These are phyloP conservation scores for Clavelina lepadiformis DNA, from an alignment of 23 tunicate genomes.

Conservation along the genomic window DNA sequence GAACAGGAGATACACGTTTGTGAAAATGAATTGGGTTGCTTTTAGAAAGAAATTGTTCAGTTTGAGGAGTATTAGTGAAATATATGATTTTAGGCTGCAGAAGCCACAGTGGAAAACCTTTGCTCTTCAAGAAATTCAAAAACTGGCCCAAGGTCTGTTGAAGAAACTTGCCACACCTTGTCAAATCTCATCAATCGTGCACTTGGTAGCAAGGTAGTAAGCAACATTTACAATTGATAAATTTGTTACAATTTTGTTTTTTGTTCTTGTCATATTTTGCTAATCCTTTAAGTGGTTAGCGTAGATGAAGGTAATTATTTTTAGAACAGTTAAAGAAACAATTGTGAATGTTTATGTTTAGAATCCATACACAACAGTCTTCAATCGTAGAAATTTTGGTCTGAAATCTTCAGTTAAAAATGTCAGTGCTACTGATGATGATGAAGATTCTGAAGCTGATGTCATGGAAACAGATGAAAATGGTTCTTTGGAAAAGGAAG, in stretches of 20 bases:
- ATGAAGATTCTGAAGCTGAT: neutral
- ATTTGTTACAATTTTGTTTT: no score
- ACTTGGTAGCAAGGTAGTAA: conserved; percentile 43
- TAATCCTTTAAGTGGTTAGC: neutral
- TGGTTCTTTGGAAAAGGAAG: neutral
- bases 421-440: neutral
- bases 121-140: neutral
- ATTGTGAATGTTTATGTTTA: neutral
- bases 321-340: neutral
- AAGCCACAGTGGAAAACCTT: conserved; percentile 23
- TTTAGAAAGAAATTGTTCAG: no score
- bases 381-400: neutral
- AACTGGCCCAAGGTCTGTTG: conserved; percentile 4
- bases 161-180: conserved; percentile 45
- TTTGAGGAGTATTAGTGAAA: no score
- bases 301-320: neutral
- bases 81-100: conserved; percentile 36
- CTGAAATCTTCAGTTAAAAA: neutral
- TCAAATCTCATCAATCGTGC: conserved; percentile 50
- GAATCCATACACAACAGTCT: neutral
- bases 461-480: neutral
- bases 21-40: no score
- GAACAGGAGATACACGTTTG: no score
- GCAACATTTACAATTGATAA: no score
- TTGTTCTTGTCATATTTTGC: no score